Conservation (phyloP, 2,797 vertebrate species). For the Manis crassicaudata region DNA sequence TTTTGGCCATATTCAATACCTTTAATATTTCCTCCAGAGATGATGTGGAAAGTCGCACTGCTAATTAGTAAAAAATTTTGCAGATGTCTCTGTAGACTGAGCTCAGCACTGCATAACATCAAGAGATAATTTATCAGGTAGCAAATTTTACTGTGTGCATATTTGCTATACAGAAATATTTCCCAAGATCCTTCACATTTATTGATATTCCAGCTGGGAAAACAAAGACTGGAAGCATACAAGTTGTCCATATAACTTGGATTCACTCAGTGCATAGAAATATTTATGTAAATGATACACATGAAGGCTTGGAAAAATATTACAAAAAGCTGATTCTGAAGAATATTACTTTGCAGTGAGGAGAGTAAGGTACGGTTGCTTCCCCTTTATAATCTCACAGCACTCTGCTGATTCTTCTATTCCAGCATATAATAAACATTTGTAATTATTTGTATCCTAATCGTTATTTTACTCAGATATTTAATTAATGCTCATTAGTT, state of each 20-base stretch:
- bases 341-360: background rate
- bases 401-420: background rate
- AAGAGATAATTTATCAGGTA: slow-evolving; percentile 18
- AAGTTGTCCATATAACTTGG: background rate
- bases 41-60: background rate
- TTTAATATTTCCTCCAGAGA: slow-evolving; percentile 6
- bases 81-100: background rate
- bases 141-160: slow-evolving; percentile 10
- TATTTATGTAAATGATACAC: slow-evolving; percentile 19
- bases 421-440: background rate
- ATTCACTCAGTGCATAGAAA: background rate
- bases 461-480: slow-evolving; percentile 7
- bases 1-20: slow-evolving; percentile 16
- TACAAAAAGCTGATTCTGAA: slow-evolving; percentile 1
- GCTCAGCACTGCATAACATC: background rate
- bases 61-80: slow-evolving; percentile 42
- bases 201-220: background rate
- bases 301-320: background rate
- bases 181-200: slow-evolving; percentile 24
- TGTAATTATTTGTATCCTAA: slow-evolving; percentile 21
- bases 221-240: slow-evolving; percentile 17
- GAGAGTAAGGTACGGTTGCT: background rate
- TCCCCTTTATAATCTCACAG: slow-evolving; percentile 25
- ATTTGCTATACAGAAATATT: background rate
- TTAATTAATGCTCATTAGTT: slow-evolving; percentile 43